These are phyloP conservation scores for Entomobrya multifasciata DNA, from an alignment of 2,888 invertebrate species.

Conservation along the genomic window DNA sequence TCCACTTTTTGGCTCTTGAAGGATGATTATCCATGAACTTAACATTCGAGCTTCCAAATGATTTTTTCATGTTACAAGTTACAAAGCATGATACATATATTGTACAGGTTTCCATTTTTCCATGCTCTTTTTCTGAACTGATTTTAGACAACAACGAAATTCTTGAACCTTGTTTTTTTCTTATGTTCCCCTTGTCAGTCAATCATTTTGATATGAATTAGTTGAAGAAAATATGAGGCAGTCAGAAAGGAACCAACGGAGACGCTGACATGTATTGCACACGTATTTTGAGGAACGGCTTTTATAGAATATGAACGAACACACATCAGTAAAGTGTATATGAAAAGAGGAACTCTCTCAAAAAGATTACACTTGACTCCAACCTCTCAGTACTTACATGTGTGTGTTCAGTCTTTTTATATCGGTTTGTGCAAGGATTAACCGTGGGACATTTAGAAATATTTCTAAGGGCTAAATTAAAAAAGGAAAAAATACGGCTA, in stretches of 20 bases:
- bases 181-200: slow-evolving; percentile 58
- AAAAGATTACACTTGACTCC: not conserved
- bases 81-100: not conserved
- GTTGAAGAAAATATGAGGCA: slow-evolving; percentile 42
- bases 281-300: too few species aligned
- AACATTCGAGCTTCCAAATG: too few species aligned
- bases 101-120: not conserved
- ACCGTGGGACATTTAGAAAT: not conserved
- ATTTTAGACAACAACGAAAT: slow-evolving; percentile 13
- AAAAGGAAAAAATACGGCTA: not conserved
- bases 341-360: not conserved
- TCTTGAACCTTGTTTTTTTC: slow-evolving; percentile 41
- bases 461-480: not conserved
- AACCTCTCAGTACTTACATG: not conserved
- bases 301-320: too few species aligned
- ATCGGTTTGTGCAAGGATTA: not conserved
- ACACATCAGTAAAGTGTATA: not conserved
- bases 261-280: not conserved
- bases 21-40: not conserved
- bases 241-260: not conserved
- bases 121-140: too few species aligned
- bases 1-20: not conserved
- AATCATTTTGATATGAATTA: slow-evolving; percentile 70
- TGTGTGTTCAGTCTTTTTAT: not conserved
- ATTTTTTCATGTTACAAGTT: not conserved